These are phyloP conservation scores for Parapristionchus giblindavisi DNA, from an alignment of 2,888 invertebrate species.

Conservation along the genomic window DNA sequence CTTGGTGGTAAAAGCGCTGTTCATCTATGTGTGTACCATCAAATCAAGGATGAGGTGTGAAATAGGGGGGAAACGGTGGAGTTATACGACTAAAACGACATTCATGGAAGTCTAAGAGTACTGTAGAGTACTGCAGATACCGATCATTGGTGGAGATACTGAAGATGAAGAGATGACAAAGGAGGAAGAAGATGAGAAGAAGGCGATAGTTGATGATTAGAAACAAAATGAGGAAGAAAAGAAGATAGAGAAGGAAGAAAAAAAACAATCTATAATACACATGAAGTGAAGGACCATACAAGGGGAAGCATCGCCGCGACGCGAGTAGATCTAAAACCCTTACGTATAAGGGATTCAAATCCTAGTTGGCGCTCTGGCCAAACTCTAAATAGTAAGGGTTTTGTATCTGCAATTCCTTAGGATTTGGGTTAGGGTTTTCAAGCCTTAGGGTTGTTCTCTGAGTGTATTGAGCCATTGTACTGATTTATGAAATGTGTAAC, in stretches of 20 bases:
- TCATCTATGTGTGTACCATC: neutral
- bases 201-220: constrained; percentile 18
- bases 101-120: constrained; percentile 2
- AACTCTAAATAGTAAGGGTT: too few species aligned
- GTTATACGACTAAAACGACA: constrained; percentile 3
- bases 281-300: constrained; percentile 27
- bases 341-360: too few species aligned
- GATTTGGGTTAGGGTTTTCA: too few species aligned
- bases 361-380: too few species aligned
- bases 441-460: too few species aligned
- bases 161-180: constrained; percentile 28
- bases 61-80: constrained; percentile 14
- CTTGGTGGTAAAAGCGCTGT: too few species aligned
- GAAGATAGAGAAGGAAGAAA: constrained; percentile 4
- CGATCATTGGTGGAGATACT: constrained; percentile 5
- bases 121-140: neutral
- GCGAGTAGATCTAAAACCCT: too few species aligned
- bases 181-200: constrained; percentile 1
- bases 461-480: too few species aligned
- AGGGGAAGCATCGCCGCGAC: too few species aligned
- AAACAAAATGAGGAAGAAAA: neutral
- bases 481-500: too few species aligned
- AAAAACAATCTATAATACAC: too few species aligned
- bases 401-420: too few species aligned
- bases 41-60: neutral